These are phyloP conservation scores for Phocoena phocoena DNA, from an alignment of 2,113 vertebrate species.

Conservation along the genomic window DNA sequence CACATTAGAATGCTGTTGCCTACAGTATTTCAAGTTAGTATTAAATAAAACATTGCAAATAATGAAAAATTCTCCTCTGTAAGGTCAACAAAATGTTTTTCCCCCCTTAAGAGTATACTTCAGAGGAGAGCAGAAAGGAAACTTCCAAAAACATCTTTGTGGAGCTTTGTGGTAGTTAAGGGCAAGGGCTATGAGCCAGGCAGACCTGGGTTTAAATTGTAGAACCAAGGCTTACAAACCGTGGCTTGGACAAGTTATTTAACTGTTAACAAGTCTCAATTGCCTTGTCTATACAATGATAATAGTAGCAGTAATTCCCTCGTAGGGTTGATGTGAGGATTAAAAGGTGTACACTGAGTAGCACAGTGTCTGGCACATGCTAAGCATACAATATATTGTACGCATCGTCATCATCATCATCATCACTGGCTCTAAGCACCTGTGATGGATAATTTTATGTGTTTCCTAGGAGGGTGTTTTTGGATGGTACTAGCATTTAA, in stretches of 20 bases:
- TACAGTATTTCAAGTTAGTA: neutral
- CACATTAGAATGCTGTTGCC: neutral
- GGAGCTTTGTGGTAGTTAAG: neutral
- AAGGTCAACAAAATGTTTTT: neutral
- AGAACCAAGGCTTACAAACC: neutral
- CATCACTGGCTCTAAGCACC: neutral
- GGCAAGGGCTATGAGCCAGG: neutral
- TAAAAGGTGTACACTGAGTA: neutral
- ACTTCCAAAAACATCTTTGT: neutral
- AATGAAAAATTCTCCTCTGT: neutral
- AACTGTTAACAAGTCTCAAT: neutral
- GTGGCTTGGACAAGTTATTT: neutral
- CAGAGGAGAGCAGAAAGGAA: neutral
- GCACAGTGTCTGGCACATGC: neutral
- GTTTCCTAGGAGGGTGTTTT: neutral
- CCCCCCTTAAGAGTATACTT: neutral
- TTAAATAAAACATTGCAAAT: constrained; percentile 25
- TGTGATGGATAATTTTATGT: neutral
- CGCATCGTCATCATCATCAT: neutral
- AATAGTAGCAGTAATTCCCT: neutral
- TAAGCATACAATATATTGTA: neutral
- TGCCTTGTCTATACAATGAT: neutral
- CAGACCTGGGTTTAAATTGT: neutral
- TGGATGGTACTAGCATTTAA: neutral
- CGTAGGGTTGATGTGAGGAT: neutral